phyloP scores from a whole-genome alignment of 1,140 invertebrate species.

The Drosophila pseudoananassae region DNA sequence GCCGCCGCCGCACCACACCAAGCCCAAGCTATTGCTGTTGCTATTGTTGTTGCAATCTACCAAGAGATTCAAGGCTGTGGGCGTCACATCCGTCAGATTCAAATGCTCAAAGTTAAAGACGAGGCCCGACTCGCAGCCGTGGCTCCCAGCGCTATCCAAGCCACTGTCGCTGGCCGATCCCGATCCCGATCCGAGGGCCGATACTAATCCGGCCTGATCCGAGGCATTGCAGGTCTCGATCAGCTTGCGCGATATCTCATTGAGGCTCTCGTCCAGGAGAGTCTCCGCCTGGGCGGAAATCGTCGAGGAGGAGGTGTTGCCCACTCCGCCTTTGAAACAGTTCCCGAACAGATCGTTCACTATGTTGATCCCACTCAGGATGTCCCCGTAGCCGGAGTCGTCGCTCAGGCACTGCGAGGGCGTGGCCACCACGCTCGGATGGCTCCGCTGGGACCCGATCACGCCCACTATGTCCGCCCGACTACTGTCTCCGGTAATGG shows the following conservation, averaged over 20 bases:
- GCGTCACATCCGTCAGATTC: slow-evolving; percentile 73
- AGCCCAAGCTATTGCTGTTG: slow-evolving; percentile 70
- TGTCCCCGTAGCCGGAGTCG: slow-evolving; percentile 79
- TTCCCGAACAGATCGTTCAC: slow-evolving; percentile 77
- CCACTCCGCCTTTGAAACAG: slow-evolving; percentile 45
- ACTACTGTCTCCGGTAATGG: slow-evolving; percentile 67
- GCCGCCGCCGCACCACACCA: slow-evolving; percentile 64
- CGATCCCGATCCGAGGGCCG: slow-evolving; percentile 25
- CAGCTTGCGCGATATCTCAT: slow-evolving; percentile 81
- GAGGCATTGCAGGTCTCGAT: slow-evolving; percentile 68
- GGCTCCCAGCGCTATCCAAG: slow-evolving; percentile 78
- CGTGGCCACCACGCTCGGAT: slow-evolving; percentile 19
- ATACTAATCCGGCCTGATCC: slow-evolving; percentile 32
- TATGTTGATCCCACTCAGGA: slow-evolving; percentile 81
- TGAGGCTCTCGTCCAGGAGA: slow-evolving; percentile 74
- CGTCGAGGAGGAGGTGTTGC: slow-evolving; percentile 6
- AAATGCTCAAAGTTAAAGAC: slow-evolving; percentile 83
- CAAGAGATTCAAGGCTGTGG: slow-evolving; percentile 69
- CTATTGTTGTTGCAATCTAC: slow-evolving; percentile 74
- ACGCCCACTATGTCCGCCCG: slow-evolving; percentile 81
- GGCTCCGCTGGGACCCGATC: slow-evolving; percentile 77
- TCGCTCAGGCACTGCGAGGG: slow-evolving; percentile 71
- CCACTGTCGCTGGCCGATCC: slow-evolving; percentile 69
- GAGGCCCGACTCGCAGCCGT: slow-evolving; percentile 67
- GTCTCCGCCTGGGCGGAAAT: slow-evolving; percentile 57